Evolutionary conservation across 2,113 vertebrate genomes (phyloP).

Genomic region (Ceratotherium simum): DNA sequence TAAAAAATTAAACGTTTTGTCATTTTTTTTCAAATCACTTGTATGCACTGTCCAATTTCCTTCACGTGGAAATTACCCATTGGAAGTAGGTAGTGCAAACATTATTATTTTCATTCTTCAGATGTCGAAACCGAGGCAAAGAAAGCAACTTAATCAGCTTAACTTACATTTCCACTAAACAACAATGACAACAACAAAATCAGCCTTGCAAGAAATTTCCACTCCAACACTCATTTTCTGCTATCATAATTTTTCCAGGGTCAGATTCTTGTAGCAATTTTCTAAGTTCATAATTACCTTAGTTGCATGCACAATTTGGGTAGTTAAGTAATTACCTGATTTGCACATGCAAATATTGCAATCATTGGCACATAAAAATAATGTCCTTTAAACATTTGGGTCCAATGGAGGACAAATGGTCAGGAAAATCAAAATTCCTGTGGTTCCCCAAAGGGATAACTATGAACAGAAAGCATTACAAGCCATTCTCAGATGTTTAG

Average conservation of each 20-base stretch:
- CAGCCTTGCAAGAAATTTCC: slow-evolving; percentile 69
- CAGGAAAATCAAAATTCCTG: slow-evolving; percentile 81
- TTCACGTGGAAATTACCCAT: not conserved
- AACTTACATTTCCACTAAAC: slow-evolving; percentile 55
- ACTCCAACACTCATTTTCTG: slow-evolving; percentile 73
- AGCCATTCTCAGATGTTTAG: slow-evolving; percentile 41
- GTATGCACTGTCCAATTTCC: not conserved
- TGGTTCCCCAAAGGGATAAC: slow-evolving; percentile 69
- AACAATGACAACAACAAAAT: slow-evolving; percentile 71
- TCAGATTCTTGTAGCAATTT: slow-evolving; percentile 78
- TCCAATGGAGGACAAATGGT: slow-evolving; percentile 75
- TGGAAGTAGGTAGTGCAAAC: slow-evolving; percentile 1
- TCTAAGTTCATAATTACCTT: slow-evolving; percentile 80
- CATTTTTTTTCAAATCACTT: not conserved
- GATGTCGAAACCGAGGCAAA: slow-evolving; percentile 54
- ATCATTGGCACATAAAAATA: slow-evolving; percentile 81
- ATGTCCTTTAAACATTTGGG: slow-evolving; percentile 76
- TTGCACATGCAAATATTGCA: slow-evolving; percentile 83
- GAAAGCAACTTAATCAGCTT: slow-evolving; percentile 63
- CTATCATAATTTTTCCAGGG: slow-evolving; percentile 78
- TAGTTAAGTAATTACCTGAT: slow-evolving; percentile 84
- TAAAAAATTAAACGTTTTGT: not conserved
- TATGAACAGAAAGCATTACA: slow-evolving; percentile 64
- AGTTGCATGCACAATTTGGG: slow-evolving; percentile 82
- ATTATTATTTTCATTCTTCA: slow-evolving; percentile 70